Evolutionary conservation across 1,140 invertebrate genomes (phyloP).

Genomic region (Gryllus bimaculatus): DNA sequence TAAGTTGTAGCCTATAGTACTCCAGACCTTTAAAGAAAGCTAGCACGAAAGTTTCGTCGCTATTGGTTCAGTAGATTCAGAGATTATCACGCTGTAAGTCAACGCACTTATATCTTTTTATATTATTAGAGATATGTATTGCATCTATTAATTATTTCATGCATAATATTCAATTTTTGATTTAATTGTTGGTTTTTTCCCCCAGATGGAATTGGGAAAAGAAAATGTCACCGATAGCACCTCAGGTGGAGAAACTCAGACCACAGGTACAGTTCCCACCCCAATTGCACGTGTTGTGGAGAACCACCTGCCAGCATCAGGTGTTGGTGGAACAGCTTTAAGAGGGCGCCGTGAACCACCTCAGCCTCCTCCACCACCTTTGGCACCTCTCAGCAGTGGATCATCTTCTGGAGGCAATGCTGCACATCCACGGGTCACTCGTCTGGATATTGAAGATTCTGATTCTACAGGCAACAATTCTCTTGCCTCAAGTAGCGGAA

Average conservation of each 20-base stretch:
- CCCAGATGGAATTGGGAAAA: constrained; percentile 10
- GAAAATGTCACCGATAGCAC: not conserved
- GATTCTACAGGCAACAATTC: constrained; percentile 46
- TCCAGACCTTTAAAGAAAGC: no score
- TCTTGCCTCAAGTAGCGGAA: constrained; percentile 40
- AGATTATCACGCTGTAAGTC: no score
- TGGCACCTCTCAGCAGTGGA: constrained; percentile 36
- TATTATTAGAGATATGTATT: no score
- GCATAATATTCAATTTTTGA: not conserved
- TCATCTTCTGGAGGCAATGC: constrained; percentile 16
- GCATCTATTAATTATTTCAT: not conserved
- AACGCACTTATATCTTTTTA: no score
- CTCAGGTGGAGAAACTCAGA: not conserved
- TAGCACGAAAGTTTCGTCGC: no score
- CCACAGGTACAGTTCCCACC: not conserved
- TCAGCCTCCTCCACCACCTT: constrained; percentile 33
- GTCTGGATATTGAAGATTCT: constrained; percentile 39
- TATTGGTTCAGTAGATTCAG: no score
- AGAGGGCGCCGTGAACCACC: constrained; percentile 27
- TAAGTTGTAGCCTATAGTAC: no score
- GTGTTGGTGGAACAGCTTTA: constrained; percentile 9
- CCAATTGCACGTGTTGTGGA: constrained; percentile 6
- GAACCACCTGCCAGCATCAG: constrained; percentile 10
- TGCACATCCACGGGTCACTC: not conserved
- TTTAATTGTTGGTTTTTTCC: not conserved